Evolutionary conservation across 2,888 invertebrate species (phyloP).

Genomic region (Cryptocheilus praepositus): DNA sequence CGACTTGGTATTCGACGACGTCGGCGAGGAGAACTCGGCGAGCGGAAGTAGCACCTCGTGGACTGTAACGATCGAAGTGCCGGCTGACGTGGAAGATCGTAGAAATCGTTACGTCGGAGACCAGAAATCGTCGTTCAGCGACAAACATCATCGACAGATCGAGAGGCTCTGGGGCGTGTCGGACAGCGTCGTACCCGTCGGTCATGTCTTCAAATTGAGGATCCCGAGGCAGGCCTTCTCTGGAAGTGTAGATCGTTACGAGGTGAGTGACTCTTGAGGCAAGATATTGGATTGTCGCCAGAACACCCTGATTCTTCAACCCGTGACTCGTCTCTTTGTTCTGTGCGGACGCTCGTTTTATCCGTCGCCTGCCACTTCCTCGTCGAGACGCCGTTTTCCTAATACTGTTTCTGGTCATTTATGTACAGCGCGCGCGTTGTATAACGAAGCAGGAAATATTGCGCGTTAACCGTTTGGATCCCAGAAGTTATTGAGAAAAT

Average conservation of each 20-base stretch:
- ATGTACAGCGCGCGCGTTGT: no score
- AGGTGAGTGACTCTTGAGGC: slow-evolving; percentile 76
- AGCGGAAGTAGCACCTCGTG: slow-evolving; percentile 17
- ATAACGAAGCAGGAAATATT: no score
- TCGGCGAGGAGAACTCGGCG: slow-evolving; percentile 59
- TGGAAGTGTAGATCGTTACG: slow-evolving; percentile 81
- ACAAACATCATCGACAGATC: slow-evolving; percentile 40
- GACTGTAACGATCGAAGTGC: slow-evolving; percentile 26
- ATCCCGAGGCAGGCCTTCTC: slow-evolving; percentile 84
- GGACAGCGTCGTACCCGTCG: slow-evolving; percentile 81
- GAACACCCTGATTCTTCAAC: slow-evolving; percentile 25
- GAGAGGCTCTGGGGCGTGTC: slow-evolving; percentile 77
- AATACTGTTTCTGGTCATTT: no score
- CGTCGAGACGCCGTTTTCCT: no score
- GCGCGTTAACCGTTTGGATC: no score
- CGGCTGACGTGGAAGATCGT: not conserved
- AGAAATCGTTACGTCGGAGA: slow-evolving; percentile 27
- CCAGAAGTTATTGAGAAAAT: no score
- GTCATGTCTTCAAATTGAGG: slow-evolving; percentile 84
- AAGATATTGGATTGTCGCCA: slow-evolving; percentile 1
- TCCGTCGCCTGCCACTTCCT: no score
- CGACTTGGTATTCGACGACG: slow-evolving; percentile 72
- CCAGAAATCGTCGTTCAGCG: slow-evolving; percentile 30
- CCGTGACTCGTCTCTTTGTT: slow-evolving; percentile 25
- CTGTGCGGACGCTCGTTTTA: no score